Evolutionary conservation across 2,113 vertebrate species (phyloP).

Genomic region (Sylvia atricapilla): DNA sequence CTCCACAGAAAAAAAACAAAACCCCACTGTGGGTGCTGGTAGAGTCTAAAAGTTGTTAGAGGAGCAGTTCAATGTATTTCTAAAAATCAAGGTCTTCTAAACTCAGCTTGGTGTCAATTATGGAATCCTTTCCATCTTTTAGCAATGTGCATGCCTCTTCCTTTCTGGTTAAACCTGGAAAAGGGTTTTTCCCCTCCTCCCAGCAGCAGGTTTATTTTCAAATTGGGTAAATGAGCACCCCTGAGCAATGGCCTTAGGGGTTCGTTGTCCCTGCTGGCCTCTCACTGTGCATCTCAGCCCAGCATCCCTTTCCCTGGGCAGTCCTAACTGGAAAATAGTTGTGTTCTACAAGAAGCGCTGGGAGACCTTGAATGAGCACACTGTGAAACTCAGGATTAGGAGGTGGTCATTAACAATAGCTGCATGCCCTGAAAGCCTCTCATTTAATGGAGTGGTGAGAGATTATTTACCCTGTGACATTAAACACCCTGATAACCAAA

Average conservation of each 20-base stretch:
- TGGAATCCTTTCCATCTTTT: not conserved
- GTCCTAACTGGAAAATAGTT: not conserved
- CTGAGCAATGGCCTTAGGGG: not conserved
- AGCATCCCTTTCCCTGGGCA: not conserved
- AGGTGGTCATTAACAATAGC: not conserved
- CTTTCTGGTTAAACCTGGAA: not conserved
- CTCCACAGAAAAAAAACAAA: not conserved
- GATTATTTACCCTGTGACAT: constrained; percentile 26
- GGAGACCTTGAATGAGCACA: not conserved
- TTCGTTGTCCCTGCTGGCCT: not conserved
- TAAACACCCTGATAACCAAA: not conserved
- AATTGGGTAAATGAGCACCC: not conserved
- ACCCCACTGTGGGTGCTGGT: not conserved
- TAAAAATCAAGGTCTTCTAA: not conserved
- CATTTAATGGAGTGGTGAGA: not conserved
- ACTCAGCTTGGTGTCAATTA: not conserved
- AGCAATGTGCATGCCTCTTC: not conserved
- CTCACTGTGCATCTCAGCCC: not conserved
- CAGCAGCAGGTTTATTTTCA: not conserved
- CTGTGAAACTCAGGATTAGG: not conserved
- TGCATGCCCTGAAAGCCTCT: not conserved
- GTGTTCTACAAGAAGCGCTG: not conserved
- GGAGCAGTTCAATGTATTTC: not conserved
- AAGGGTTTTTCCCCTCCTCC: not conserved
- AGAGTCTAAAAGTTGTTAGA: not conserved